Conservation (phyloP, 1,140 invertebrate genomes). For the Tetraneura akinire region DNA sequence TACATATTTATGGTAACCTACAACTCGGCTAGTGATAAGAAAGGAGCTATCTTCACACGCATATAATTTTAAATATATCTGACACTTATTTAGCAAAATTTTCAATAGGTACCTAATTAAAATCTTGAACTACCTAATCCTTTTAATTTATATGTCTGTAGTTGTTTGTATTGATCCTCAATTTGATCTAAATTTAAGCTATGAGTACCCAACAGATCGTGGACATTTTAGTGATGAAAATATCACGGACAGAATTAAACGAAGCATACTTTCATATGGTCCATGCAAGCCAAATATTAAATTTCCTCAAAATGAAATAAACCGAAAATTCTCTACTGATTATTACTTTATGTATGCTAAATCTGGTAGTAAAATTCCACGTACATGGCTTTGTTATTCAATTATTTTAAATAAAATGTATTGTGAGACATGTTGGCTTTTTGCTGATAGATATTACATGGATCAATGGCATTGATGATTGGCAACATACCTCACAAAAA, state of each 20-base stretch:
- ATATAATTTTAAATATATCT: too few species aligned
- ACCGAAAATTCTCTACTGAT: background rate
- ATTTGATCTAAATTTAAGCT: background rate
- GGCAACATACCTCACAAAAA: too few species aligned
- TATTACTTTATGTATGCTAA: background rate
- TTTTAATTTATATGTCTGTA: too few species aligned
- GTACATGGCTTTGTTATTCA: background rate
- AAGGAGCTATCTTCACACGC: too few species aligned
- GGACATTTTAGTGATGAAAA: background rate
- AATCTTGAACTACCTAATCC: too few species aligned
- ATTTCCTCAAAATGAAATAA: background rate
- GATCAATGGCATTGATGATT: too few species aligned
- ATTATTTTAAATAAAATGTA: too few species aligned
- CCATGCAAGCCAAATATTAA: background rate
- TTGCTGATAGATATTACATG: too few species aligned
- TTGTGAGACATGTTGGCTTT: conserved; percentile 1
- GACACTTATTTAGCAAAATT: too few species aligned
- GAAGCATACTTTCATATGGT: background rate
- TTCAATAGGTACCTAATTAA: too few species aligned
- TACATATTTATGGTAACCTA: too few species aligned
- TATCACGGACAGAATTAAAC: background rate
- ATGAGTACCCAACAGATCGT: background rate
- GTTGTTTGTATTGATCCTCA: background rate
- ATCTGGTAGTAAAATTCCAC: background rate
- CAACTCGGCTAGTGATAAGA: too few species aligned